Base-by-base conservation (phyloP, 1,140 invertebrate genomes). In the Sycobia sp. region DNA sequence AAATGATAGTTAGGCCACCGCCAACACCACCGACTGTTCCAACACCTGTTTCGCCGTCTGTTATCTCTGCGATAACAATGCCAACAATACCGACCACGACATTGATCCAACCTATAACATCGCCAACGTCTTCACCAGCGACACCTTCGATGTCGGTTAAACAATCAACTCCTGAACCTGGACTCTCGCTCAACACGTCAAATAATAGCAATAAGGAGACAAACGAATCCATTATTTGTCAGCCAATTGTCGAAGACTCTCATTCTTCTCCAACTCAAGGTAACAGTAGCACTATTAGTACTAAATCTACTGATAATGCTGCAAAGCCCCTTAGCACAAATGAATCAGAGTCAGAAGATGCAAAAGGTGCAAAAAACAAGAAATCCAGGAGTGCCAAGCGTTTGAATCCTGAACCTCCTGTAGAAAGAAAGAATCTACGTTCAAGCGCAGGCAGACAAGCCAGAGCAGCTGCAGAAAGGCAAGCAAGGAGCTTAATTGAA, bases 381-480 rank as follows among this genome's bases (percentile, higher is more conserved):
- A 82, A 81, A 53, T 65, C 76, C 0, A 67, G 79, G n/a, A 75
- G 72, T 3, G 74, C 76, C 9, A 82, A 82, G 39, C 72, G 77
- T 20, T 14, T 75, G 7, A 76, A 63, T 20, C 67, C 73, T n/a
- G 80, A 82, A 29, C 81, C 80, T 1, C 80, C 79, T 0, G 69
- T 76, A 0, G 82, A 82, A 65, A 69, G 82, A 4, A 83, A 83
- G 34, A 81, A 82, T 67, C 65, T 83, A 25, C 78, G 82, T 5
- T 80, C 78, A 0, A 83, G 82, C 59, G 82, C 82, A 9, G 82
- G 82, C 2, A 71, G 80, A 65, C 80, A 82, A 58, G 80, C 80
- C 1, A 73, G 79, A 56, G 80, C 80, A 3, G 81, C 81, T 0
- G 81, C 81, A 0, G 78, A 82, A 55, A 60, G 80, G 32, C 80